Base-by-base conservation (phyloP, 64 coral and sea anemone species). In the Hydrozoanthus tunicans region DNA sequence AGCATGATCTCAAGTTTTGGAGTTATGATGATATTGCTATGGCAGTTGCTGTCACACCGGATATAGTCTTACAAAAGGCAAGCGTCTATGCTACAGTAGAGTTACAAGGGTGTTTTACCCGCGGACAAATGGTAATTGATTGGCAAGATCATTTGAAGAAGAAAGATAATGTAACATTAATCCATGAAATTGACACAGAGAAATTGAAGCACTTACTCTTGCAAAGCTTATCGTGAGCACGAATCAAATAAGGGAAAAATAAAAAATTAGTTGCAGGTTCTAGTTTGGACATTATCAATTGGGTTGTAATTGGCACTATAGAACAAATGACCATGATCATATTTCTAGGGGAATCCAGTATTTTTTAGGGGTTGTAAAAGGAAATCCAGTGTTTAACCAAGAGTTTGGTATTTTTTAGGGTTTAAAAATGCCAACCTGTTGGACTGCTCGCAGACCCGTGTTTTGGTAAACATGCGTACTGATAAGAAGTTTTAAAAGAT, bases 71-170 rank as follows among this genome's bases (percentile, higher is more conserved):
- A 0, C 76, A 81, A 56, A 67, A 91, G 9, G 74, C 74, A 70
- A 77, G 25, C 72, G 89, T 96, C 5, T 82, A 91, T 93, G 91
- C 94, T 15, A 81, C 94, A 17, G 58, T 93, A 1, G 94, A 96
- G 59, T 68, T 93, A 6, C 79, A 89, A 91, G 94, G 94, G 4
- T 81, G 74, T 58, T 65, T 83, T 7, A 96, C 94, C 72, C 68
- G 81, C 6, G 94, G 94, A 59, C 94, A 96, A 61, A 96, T 96
- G 94, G 91, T 93, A 8, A 64, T 96, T 6, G 94, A 96, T 78
- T 96, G 94, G 94, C 32, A 58, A 51, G 82, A 64, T 25, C 53
- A 54, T 43, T 80, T 96, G 62, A 85, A 83, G 14, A 90, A 88
- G 54, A 64, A 91, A 88, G 74, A 68, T 65, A 96, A 93, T 73